phyloP scores from a whole-genome alignment of 2,888 invertebrate genomes.

The Maniola hyperantus region DNA sequence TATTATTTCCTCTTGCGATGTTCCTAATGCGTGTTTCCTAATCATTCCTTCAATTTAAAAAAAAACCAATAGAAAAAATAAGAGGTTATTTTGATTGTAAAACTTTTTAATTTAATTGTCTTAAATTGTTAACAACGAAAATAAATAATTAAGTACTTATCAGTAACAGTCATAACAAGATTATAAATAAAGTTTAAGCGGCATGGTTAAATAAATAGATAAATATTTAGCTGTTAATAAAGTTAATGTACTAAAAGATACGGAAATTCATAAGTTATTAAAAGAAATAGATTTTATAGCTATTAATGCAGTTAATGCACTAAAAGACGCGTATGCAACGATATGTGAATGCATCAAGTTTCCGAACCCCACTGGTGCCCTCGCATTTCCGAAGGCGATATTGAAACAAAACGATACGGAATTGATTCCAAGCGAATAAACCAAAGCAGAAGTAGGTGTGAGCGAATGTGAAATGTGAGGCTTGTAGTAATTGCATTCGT shows the following conservation, averaged over 20 bases:
- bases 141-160: no score
- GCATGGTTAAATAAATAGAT: no score
- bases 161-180: neutral
- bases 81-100: no score
- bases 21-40: conserved; percentile 57
- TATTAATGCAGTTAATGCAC: neutral
- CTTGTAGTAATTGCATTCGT: conserved; percentile 62
- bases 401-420: conserved; percentile 41
- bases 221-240: no score
- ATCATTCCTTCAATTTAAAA: conserved; percentile 46
- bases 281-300: no score
- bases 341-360: conserved; percentile 38
- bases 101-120: no score
- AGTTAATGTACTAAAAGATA: no score
- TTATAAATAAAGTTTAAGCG: no score
- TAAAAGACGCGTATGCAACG: neutral
- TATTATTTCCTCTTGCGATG: conserved; percentile 65
- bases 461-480: conserved; percentile 56
- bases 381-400: conserved; percentile 39
- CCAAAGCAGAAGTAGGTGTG: conserved; percentile 40
- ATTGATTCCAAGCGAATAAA: conserved; percentile 45
- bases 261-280: no score
- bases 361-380: conserved; percentile 39
- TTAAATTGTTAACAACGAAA: no score
- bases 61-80: no score